Base-by-base conservation (phyloP, 2,888 invertebrate genomes). In the Eristalis arbustorum region DNA sequence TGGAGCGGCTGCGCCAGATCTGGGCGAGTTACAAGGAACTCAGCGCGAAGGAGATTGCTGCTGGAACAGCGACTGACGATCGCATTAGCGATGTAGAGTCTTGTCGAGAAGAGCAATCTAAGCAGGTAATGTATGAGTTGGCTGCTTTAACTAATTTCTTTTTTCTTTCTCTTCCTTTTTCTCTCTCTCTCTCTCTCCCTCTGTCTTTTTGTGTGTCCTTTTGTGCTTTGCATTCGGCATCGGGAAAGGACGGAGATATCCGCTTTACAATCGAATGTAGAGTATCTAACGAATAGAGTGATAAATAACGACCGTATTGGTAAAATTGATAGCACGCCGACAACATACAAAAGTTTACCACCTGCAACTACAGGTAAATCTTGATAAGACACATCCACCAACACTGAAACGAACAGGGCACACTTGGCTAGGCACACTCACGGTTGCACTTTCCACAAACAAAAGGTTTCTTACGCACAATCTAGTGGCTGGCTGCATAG, bases 191-290 rank as follows among this genome's bases (percentile, higher is more conserved):
- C 25, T 89, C 57, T 84, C 28, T 77, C 10, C 63, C 31, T 66
- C 23, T 74, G 14, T 68, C 49, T 63, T 61, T 81, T 22, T 83
- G 28, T 77, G 18, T 68, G 37, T 62, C 23, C 8, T 31, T 31
- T 31, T 31, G 31, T 49, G 40, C 34, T 22, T 82, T 69, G 37
- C 79, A 23, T 64, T 8, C 18, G 49, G 23, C 22, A 66, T 59
- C 40, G 25, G 59, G 11, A 14, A 74, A 93, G 93, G 91, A 91
- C 92, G 91, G 93, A 93, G 91, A 92, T 93, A 91, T 92, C 92
- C 84, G 90, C 91, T 89, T 89, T 93, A 89, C 93, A 93, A 90
- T 91, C 93, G 89, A 93, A 93, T 91, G 92, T 93, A 91, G 93
- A 93, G 88, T 92, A 91, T 90, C 90, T 93, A 89, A 91, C 92